These are phyloP conservation scores for Chlorops oryzae DNA, from an alignment of 1,140 invertebrate species.

Conservation along the genomic window DNA sequence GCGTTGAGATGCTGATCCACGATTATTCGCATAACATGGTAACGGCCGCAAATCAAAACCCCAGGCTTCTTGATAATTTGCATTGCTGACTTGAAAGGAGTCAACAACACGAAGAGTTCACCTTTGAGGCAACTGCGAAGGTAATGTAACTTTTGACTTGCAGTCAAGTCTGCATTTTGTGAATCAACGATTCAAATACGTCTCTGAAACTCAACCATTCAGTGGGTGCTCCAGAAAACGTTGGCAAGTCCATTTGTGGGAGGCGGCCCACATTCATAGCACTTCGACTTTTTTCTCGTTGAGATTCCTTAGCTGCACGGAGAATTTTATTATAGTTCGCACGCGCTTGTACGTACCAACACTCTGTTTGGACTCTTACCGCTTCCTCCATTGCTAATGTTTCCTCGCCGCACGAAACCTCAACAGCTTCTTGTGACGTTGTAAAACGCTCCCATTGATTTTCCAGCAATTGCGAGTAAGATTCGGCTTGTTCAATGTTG, in stretches of 20 bases:
- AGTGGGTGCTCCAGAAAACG: background rate
- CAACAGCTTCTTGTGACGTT: background rate
- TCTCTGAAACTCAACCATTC: slow-evolving; percentile 1
- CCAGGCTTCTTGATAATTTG: slow-evolving; percentile 1
- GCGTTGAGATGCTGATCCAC: slow-evolving; percentile 1
- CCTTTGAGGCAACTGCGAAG: slow-evolving; percentile 8
- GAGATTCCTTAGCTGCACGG: no score
- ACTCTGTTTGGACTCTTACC: background rate
- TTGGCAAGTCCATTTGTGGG: slow-evolving; percentile 1
- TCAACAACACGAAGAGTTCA: background rate
- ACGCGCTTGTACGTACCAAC: slow-evolving; percentile 1
- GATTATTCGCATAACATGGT: slow-evolving; percentile 1
- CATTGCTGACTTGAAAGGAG: background rate
- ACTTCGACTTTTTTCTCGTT: no score
- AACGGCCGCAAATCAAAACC: background rate
- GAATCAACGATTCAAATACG: slow-evolving; percentile 1
- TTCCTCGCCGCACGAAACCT: background rate
- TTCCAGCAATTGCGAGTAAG: background rate
- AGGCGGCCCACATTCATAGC: background rate
- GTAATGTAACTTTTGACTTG: slow-evolving; percentile 1
- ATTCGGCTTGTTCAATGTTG: background rate
- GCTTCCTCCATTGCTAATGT: background rate
- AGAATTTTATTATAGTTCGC: background rate
- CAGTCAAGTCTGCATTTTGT: background rate
- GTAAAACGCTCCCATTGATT: slow-evolving; percentile 1